These are phyloP conservation scores for Atrichornis clamosus DNA, from an alignment of 2,113 vertebrate species.

Conservation along the genomic window DNA sequence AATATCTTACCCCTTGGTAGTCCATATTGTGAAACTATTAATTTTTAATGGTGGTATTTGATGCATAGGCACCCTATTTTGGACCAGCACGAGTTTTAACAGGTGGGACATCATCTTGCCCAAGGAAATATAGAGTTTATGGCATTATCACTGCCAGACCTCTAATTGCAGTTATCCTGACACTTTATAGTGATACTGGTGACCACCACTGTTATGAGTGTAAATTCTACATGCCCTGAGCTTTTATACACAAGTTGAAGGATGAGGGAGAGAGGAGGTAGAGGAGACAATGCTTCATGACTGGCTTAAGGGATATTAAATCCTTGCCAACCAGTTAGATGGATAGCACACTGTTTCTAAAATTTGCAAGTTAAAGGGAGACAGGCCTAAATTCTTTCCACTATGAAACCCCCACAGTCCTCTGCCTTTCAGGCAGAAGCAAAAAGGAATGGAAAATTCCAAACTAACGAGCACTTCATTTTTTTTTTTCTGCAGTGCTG, in stretches of 20 bases:
- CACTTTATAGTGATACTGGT: background rate
- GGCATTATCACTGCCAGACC: background rate
- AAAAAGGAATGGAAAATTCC: slow-evolving; percentile 73
- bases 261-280: background rate
- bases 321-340: slow-evolving; percentile 17
- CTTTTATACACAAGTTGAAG: background rate
- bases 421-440: slow-evolving; percentile 54
- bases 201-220: background rate
- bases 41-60: background rate
- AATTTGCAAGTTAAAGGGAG: slow-evolving; percentile 52
- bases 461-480: slow-evolving; percentile 56
- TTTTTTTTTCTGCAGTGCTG: slow-evolving; percentile 56
- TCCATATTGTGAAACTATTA: background rate
- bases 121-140: background rate
- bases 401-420: slow-evolving; percentile 23
- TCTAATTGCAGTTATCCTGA: background rate
- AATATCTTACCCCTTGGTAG: background rate
- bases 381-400: slow-evolving; percentile 27
- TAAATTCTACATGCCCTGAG: background rate
- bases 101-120: background rate
- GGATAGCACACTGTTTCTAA: slow-evolving; percentile 6
- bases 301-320: slow-evolving; percentile 24
- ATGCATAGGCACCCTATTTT: background rate
- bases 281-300: slow-evolving; percentile 1
- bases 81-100: background rate